Evolutionary conservation across 2,113 vertebrate genomes (phyloP), one percentile per base, ranked within the genome.

Genomic region (Grallaria varia): DNA sequence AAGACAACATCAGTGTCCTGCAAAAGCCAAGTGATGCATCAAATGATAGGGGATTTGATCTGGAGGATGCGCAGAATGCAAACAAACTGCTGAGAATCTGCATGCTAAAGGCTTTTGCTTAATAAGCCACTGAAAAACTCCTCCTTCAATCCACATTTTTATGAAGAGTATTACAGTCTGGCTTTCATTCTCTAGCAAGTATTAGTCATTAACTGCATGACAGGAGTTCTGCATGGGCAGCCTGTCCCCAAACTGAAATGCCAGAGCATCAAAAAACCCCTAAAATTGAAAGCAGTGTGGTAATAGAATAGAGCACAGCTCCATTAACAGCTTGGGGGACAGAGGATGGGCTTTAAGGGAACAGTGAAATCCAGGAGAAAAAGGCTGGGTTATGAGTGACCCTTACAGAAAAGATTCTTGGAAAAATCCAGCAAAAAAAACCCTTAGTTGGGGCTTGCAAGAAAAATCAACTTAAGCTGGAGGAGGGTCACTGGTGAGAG

Each of bases 201-300:
- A 72, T 92, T 84, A 67, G 44, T 87, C 37, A 91, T 89, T 95
- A 89, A 87, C 84, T 52, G 31, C 53, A 24, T 45, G 78, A 64
- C 35, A 59, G 47, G n/a, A 78, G 39, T 16, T 81, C 76, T 87
- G 12, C 17, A 42, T 63, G 62, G 75, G 28, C 33, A 83, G 9
- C 21, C 69, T 71, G 47, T 77, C 33, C 52, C 33, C 27, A 63
- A 15, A 55, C 23, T 62, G 37, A 71, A 77, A n/a, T 62, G 35
- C 4, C 3, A 42, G 50, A 73, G 8, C 25, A 45, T 19, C 2
- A 31, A 44, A 58, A 56, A n/a, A 3, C 17, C 35, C 12, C 33
- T 10, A 12, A 33, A 44, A 47, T 4, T 27, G 53, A 83, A 60
- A 11, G 19, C 8, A 31, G 11, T 50, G 40, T 23, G 52, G 52